Evolutionary conservation across 2,113 vertebrate species (phyloP).

Genomic region (Equus przewalskii): DNA sequence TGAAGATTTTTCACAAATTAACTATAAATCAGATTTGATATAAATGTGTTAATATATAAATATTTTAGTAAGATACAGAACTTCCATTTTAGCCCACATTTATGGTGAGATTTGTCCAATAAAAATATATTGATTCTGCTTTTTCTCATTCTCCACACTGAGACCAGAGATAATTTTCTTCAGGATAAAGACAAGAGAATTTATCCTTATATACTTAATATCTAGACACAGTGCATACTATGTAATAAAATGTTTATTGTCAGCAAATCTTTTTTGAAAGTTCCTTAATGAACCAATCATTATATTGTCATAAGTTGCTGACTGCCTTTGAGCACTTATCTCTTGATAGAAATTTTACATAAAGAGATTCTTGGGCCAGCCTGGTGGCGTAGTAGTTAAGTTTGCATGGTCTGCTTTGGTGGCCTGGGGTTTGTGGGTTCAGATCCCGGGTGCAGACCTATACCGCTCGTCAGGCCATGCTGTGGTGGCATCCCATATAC

Average conservation of each 20-base stretch:
- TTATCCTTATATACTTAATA: background rate
- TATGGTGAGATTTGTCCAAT: background rate
- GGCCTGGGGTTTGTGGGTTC: too few species aligned
- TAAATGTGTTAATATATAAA: conserved; percentile 29
- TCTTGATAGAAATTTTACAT: background rate
- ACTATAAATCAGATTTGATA: background rate
- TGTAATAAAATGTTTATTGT: background rate
- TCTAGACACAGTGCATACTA: background rate
- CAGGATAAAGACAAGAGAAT: background rate
- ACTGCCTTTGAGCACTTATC: background rate
- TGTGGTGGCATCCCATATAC: too few species aligned
- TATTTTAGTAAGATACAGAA: conserved; percentile 51
- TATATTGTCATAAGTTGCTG: background rate
- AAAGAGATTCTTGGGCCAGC: background rate
- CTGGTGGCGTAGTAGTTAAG: too few species aligned
- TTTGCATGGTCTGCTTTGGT: too few species aligned
- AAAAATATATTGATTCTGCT: background rate
- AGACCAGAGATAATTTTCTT: conserved; percentile 2
- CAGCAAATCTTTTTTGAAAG: background rate
- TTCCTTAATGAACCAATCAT: background rate
- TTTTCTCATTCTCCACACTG: background rate
- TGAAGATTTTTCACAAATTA: conserved; percentile 1
- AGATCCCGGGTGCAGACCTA: too few species aligned
- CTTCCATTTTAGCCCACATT: conserved; percentile 4
- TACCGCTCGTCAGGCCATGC: too few species aligned